A percentile compares a stretch with the other conserved stretches of the same genome.
Evolutionary conservation across 2,888 invertebrate genomes (phyloP).

Genomic region (Beris morrisii): DNA sequence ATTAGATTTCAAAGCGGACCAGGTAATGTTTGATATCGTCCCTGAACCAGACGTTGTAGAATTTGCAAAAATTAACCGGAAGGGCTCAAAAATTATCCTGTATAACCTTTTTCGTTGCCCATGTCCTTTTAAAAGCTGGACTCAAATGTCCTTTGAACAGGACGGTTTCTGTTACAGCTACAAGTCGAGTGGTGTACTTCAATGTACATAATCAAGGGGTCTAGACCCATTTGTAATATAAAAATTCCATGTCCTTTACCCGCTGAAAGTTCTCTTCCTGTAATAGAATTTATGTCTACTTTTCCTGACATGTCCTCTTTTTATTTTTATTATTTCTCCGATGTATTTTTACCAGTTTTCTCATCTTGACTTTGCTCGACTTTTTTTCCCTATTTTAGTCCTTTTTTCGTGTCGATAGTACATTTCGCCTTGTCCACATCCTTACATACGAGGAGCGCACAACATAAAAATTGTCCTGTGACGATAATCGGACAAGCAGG

Average conservation of each 20-base stretch:
- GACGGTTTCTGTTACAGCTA: too few species aligned
- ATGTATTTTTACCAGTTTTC: slow-evolving; percentile 17
- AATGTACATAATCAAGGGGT: slow-evolving; percentile 2
- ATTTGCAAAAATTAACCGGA: too few species aligned
- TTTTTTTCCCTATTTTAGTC: slow-evolving; percentile 19
- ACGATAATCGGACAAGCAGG: slow-evolving; percentile 33
- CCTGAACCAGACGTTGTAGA: too few species aligned
- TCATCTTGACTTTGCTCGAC: slow-evolving; percentile 3
- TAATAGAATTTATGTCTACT: slow-evolving; percentile 37
- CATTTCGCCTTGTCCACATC: slow-evolving; percentile 10
- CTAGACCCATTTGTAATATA: slow-evolving; percentile 35
- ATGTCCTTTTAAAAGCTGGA: too few species aligned
- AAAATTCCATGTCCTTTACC: slow-evolving; percentile 36
- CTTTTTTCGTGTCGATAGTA: slow-evolving; percentile 23
- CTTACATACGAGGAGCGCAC: slow-evolving; percentile 5
- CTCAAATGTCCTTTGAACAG: too few species aligned
- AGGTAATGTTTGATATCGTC: too few species aligned
- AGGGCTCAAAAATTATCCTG: too few species aligned
- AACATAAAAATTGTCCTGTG: slow-evolving; percentile 11
- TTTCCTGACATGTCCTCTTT: slow-evolving; percentile 37
- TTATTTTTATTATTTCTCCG: slow-evolving; percentile 36
- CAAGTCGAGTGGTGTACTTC: too few species aligned
- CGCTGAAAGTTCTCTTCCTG: neutral
- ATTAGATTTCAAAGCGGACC: too few species aligned
- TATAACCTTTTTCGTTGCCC: too few species aligned